phyloP scores from a whole-genome alignment of 1,140 invertebrate genomes.

The Euura lappo region DNA sequence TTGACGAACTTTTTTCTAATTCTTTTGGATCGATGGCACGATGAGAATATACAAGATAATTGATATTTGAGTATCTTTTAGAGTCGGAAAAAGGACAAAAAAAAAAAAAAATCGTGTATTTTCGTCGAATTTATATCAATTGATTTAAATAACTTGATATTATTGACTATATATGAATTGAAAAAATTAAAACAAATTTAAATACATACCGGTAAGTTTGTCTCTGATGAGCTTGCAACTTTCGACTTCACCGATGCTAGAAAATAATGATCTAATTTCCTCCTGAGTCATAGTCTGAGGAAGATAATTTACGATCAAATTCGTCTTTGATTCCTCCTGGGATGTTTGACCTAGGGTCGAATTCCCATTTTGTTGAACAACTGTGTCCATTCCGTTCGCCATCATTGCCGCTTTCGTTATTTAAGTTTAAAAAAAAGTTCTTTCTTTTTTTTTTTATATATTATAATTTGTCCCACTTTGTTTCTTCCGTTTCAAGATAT shows the following conservation, averaged over 20 bases:
- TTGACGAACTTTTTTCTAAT: no score
- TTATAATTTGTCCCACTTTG: not conserved
- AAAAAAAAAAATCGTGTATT: no score
- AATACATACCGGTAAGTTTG: conserved; percentile 90
- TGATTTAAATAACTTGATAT: no score
- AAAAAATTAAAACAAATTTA: no score
- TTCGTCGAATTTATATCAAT: no score
- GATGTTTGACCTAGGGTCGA: conserved; percentile 72
- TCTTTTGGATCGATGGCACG: no score
- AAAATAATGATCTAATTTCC: conserved; percentile 96
- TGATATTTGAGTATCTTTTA: no score
- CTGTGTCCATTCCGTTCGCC: conserved; percentile 82
- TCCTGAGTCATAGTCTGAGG: conserved; percentile 99
- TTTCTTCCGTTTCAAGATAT: not conserved
- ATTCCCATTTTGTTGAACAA: conserved; percentile 73
- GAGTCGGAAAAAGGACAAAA: no score
- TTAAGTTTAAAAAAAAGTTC: no score
- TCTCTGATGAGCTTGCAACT: conserved; percentile 99
- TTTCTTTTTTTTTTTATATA: no score
- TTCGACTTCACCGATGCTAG: conserved; percentile 97
- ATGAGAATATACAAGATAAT: no score
- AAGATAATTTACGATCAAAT: conserved; percentile 99
- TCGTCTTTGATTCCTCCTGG: conserved; percentile 93
- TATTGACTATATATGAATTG: no score
- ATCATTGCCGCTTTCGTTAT: conserved; percentile 65